A percentile compares a stretch with the other conserved stretches of the same genome.
Conservation (phyloP, 2,888 invertebrate genomes). For the Baronia brevicornis region DNA sequence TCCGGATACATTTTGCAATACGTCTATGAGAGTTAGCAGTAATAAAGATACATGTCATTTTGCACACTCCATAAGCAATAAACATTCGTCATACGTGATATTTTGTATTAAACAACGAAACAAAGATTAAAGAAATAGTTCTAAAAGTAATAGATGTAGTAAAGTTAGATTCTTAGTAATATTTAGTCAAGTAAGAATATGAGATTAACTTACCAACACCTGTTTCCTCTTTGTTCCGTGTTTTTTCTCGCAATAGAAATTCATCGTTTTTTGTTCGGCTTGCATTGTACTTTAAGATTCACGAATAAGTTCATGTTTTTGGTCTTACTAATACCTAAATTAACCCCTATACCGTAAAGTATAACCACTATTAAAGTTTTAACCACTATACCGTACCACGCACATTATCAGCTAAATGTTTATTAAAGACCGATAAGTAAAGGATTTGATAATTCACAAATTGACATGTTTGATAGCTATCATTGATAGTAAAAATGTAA, state of each 20-base stretch:
- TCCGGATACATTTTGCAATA: no score
- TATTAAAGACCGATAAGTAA: constrained; percentile 9
- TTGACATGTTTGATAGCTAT: constrained; percentile 8
- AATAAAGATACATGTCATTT: no score
- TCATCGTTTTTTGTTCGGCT: constrained; percentile 14
- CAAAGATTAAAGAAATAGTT: background rate
- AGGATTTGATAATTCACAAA: constrained; percentile 8
- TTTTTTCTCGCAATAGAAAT: constrained; percentile 23
- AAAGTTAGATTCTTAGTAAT: background rate
- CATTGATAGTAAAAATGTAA: constrained; percentile 1
- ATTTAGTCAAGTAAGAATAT: no score
- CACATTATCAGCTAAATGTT: constrained; percentile 2
- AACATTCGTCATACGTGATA: no score
- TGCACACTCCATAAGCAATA: no score
- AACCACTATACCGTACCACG: background rate
- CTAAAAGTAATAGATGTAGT: background rate
- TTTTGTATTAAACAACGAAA: no score
- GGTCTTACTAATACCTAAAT: no score
- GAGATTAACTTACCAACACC: constrained; percentile 24
- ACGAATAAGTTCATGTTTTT: no score
- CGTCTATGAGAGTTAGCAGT: no score
- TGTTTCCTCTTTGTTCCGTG: constrained; percentile 21
- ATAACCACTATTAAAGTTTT: no score
- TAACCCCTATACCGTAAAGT: no score
- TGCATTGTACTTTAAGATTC: no score